Conservation (phyloP, 2,888 invertebrate species). For the Dinocampus coccinellae region DNA sequence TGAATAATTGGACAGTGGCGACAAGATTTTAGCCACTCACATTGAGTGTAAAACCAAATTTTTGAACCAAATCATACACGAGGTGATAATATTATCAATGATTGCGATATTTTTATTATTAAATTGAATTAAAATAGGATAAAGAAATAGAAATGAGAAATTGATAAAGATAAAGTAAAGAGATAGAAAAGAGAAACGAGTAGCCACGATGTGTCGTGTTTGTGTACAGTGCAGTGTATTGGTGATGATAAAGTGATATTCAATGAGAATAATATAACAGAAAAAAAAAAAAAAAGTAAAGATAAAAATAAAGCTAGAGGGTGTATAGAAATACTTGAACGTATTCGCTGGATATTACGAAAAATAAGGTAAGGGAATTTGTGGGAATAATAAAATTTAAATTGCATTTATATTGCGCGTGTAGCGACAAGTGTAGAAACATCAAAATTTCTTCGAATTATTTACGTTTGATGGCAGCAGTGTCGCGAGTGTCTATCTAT, state of each 20-base stretch:
- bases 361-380: slow-evolving; percentile 42
- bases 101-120: no score
- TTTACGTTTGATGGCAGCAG: slow-evolving; percentile 42
- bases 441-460: not conserved
- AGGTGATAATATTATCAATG: no score
- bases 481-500: slow-evolving; percentile 32
- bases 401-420: slow-evolving; percentile 13
- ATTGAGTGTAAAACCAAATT: not conserved
- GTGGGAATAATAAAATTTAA: slow-evolving; percentile 30
- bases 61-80: not conserved
- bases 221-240: slow-evolving; percentile 67
- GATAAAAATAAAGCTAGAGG: not conserved
- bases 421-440: not conserved
- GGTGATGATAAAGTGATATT: slow-evolving; percentile 65
- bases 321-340: not conserved
- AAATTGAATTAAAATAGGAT: not conserved
- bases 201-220: slow-evolving; percentile 65
- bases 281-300: not conserved
- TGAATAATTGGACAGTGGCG: not conserved
- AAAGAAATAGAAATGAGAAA: not conserved
- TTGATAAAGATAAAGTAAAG: not conserved
- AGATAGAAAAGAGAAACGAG: slow-evolving; percentile 8
- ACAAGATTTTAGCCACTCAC: not conserved
- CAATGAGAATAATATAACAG: slow-evolving; percentile 33
- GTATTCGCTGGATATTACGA: slow-evolving; percentile 40